Evolutionary conservation across 1,140 invertebrate species (phyloP).

Genomic region (Phenacoccus solenopsis): DNA sequence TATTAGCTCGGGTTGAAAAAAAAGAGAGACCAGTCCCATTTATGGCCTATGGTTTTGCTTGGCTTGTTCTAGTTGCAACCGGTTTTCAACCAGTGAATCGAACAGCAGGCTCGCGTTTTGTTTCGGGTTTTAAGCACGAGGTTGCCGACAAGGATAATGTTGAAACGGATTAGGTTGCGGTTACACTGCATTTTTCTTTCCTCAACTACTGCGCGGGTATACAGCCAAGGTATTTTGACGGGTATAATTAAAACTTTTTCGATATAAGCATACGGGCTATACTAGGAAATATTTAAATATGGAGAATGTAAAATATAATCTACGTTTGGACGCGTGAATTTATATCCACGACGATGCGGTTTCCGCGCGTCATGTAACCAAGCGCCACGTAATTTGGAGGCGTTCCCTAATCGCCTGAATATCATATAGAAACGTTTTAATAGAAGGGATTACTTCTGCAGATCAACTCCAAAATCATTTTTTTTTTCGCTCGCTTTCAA

Average conservation of each 20-base stretch:
- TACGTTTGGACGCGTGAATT: too few relatives aligned
- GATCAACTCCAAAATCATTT: too few relatives aligned
- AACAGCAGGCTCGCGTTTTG: neutral
- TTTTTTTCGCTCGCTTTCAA: too few relatives aligned
- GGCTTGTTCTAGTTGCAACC: conserved; percentile 10
- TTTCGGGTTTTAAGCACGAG: conserved; percentile 13
- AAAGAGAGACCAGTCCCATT: conserved; percentile 12
- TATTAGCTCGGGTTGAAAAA: conserved; percentile 2
- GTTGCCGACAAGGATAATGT: conserved; percentile 13
- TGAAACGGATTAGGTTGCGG: neutral
- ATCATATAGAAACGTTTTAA: too few relatives aligned
- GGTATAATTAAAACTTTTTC: neutral
- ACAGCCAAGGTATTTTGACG: too few relatives aligned
- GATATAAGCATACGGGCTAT: too few relatives aligned
- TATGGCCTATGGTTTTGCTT: conserved; percentile 16
- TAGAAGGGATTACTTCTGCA: too few relatives aligned
- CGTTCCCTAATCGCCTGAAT: too few relatives aligned
- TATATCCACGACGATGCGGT: too few relatives aligned
- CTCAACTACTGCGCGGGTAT: too few relatives aligned
- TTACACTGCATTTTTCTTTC: neutral
- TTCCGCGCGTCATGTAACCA: too few relatives aligned
- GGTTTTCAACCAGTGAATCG: neutral
- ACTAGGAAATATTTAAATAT: neutral
- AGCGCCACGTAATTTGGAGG: too few relatives aligned
- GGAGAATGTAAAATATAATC: neutral